These are phyloP conservation scores for Hapalemur alaotrensis DNA, from an alignment of 2,797 vertebrate species.

Conservation along the genomic window DNA sequence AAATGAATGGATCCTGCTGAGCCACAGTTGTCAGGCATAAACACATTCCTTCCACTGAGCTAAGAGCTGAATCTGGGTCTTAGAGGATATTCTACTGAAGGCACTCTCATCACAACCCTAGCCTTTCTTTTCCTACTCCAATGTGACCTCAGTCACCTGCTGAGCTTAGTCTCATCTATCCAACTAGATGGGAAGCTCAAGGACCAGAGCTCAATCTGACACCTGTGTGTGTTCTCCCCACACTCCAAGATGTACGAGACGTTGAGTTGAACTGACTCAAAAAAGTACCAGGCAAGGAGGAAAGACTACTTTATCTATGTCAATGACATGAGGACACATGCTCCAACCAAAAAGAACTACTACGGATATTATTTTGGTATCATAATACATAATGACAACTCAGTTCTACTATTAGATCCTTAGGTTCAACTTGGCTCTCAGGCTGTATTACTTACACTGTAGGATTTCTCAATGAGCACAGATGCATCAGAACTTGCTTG, in stretches of 20 bases:
- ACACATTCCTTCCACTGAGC: not conserved
- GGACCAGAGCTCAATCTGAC: not conserved
- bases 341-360: not conserved
- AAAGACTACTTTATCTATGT: not conserved
- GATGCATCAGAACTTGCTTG: constrained; percentile 34
- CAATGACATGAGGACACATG: not conserved
- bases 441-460: constrained; percentile 67
- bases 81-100: not conserved
- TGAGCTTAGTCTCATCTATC: not conserved
- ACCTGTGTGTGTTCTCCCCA: not conserved
- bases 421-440: not conserved
- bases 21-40: not conserved
- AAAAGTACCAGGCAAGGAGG: not conserved
- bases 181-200: not conserved
- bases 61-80: not conserved
- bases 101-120: not conserved
- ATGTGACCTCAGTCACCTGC: not conserved
- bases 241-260: not conserved
- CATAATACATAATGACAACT: not conserved
- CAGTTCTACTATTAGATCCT: not conserved
- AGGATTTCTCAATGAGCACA: constrained; percentile 47
- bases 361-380: not conserved
- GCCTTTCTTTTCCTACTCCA: not conserved
- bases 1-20: not conserved
- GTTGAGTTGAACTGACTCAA: not conserved